Base-by-base conservation (phyloP, 2,888 invertebrate species). In the Sminthurinus aureus region DNA sequence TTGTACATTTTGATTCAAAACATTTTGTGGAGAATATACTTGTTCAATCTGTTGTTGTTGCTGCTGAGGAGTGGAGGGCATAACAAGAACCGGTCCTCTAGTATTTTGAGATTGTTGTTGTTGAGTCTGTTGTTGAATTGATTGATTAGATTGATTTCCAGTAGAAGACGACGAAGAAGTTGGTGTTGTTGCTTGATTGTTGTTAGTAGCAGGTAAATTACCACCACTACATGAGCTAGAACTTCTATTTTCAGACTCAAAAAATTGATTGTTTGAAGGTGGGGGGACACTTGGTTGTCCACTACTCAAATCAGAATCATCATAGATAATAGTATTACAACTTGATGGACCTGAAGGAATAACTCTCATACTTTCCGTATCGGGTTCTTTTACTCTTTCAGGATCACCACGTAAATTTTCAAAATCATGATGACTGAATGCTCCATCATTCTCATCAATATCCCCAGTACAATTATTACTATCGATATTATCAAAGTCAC, bases 341-440 rank as follows among this genome's bases (percentile, higher is more conserved):
- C 88, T 88, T 0, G 87, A 87, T 13, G 88, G 88, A 9, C 88
- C 88, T 84, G 87, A 87, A 12, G 88, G 88, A 26, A 88, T 88
- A 13, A 88, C 88, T 77, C 88, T 74, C 22, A 88, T 76, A 85
- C 88, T 88, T 50, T 88, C 88, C 1, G 87, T 86, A 79, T 88
- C 88, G 2, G 87, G 87, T 69, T 88, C 88, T 78, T 88, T 88
- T 15, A 87, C 87, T 50, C 86, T 83, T 79, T 88, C 87, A 11
- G 87, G 87, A 58, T 88, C 88, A 6, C 86, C 86, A 8, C 88
- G 84, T 26, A 88, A 84, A 66, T 87, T 87, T 75, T 87, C 88
- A 83, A 88, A 88, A 78, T 86, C 87, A n/a, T 84, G 82, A 58
- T 85, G 85, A 38, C 6, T 38, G 76, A 85, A 85, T n/a, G 83